Conservation (phyloP, 2,888 invertebrate genomes). For the Pogonocherus hispidulus region DNA sequence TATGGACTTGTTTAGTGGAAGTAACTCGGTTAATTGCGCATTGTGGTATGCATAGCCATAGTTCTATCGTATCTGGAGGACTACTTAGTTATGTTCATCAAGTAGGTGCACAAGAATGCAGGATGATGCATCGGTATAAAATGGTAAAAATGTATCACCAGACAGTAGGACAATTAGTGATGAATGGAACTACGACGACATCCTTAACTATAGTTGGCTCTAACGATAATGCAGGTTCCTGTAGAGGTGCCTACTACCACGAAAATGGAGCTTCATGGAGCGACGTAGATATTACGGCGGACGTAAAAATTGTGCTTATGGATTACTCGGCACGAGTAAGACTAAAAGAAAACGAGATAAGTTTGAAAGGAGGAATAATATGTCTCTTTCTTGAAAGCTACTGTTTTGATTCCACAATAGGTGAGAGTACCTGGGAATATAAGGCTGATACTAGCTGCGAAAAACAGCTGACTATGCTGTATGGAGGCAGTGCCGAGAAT, state of each 20-base stretch:
- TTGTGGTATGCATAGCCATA: conserved; percentile 41
- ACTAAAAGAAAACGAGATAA: conserved; percentile 35
- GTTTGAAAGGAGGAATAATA: conserved; percentile 30
- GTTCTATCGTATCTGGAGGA: conserved; percentile 39
- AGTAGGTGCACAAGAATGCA: conserved; percentile 37
- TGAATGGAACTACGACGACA: no score
- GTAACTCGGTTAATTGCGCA: conserved; percentile 28
- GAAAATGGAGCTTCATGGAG: conserved; percentile 36
- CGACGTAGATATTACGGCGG: conserved; percentile 34
- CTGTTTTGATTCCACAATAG: background rate
- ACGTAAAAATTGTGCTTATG: conserved; percentile 29
- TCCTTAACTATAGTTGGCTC: conserved; percentile 30
- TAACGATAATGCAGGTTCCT: conserved; percentile 25
- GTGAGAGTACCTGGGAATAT: conserved; percentile 11
- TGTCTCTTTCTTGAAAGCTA: conserved; percentile 28
- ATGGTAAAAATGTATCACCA: conserved; percentile 14
- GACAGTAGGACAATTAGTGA: conserved; percentile 23
- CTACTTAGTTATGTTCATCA: conserved; percentile 30
- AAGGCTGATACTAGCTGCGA: conserved; percentile 6
- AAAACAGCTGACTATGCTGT: background rate
- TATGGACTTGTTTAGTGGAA: conserved; percentile 39
- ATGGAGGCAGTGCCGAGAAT: background rate
- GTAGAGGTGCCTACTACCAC: conserved; percentile 17
- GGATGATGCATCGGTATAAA: conserved; percentile 28
- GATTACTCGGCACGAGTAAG: conserved; percentile 39